Conservation (phyloP, 2,797 vertebrate species). For the Ceyx erithaca region DNA sequence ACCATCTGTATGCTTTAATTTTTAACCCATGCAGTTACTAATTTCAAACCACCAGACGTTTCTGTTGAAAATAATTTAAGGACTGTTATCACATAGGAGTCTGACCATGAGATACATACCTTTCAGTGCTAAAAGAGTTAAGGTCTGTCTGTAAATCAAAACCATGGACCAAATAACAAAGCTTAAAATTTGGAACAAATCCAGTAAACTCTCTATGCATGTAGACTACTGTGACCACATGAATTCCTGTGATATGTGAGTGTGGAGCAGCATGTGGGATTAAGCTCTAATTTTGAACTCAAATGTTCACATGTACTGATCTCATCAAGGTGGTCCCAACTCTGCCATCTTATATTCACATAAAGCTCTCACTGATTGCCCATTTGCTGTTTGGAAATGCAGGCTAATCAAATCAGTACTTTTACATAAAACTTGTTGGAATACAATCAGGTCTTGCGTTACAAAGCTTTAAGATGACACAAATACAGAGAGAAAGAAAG, state of each 20-base stretch:
- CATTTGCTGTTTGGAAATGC: neutral
- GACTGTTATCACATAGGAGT: neutral
- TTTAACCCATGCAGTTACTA: neutral
- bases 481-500: neutral
- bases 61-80: neutral
- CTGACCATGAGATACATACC: neutral
- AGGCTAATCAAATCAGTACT: neutral
- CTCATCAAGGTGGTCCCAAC: neutral
- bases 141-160: constrained; percentile 5
- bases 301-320: neutral
- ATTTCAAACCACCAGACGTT: neutral
- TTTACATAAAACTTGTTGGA: neutral
- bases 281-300: neutral
- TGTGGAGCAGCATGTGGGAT: neutral
- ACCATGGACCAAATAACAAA: constrained; percentile 16
- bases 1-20: neutral
- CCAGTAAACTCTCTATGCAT: neutral
- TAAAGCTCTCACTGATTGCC: neutral
- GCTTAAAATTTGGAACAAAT: constrained; percentile 14
- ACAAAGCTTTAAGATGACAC: neutral
- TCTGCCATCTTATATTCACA: neutral
- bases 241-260: constrained; percentile 14
- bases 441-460: neutral
- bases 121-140: neutral
- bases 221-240: constrained; percentile 7